phyloP scores from a whole-genome alignment of 1,140 invertebrate species.

The Lerema accius region DNA sequence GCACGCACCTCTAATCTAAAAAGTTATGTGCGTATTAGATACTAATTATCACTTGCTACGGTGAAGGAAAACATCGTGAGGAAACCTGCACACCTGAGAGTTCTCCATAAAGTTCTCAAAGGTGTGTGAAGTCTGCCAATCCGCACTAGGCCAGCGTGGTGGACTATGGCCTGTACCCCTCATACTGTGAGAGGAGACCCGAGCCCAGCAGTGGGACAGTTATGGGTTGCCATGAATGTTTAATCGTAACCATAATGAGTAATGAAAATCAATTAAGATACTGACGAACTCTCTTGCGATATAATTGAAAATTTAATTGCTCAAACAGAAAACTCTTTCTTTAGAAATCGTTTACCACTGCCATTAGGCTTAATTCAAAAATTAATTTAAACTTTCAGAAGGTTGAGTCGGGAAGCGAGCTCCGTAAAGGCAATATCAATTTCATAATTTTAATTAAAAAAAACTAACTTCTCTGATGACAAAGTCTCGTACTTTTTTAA shows the following conservation, averaged over 20 bases:
- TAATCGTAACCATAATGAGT: slow-evolving; percentile 42
- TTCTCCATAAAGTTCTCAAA: too few species aligned
- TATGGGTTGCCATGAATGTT: too few species aligned
- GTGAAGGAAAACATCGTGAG: too few species aligned
- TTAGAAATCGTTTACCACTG: slow-evolving; percentile 79
- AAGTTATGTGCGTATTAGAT: too few species aligned
- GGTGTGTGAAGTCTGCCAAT: too few species aligned
- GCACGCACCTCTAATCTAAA: too few species aligned
- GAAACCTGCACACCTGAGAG: too few species aligned
- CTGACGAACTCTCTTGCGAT: slow-evolving; percentile 61
- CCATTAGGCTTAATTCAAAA: slow-evolving; percentile 82
- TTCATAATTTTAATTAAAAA: slow-evolving; percentile 84
- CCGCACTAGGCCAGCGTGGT: too few species aligned
- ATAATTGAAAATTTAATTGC: slow-evolving; percentile 79
- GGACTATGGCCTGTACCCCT: too few species aligned
- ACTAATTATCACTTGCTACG: too few species aligned
- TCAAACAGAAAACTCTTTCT: slow-evolving; percentile 76
- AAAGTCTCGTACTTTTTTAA: slow-evolving; percentile 83
- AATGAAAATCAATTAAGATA: slow-evolving; percentile 76
- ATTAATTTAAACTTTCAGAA: slow-evolving; percentile 83
- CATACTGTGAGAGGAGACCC: too few species aligned
- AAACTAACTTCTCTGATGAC: slow-evolving; percentile 81
- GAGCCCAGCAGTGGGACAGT: too few species aligned
- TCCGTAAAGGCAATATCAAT: slow-evolving; percentile 82
- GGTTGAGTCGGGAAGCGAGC: slow-evolving; percentile 72